These are phyloP conservation scores for Vimba vimba DNA, from an alignment of 2,113 vertebrate species.

Conservation along the genomic window DNA sequence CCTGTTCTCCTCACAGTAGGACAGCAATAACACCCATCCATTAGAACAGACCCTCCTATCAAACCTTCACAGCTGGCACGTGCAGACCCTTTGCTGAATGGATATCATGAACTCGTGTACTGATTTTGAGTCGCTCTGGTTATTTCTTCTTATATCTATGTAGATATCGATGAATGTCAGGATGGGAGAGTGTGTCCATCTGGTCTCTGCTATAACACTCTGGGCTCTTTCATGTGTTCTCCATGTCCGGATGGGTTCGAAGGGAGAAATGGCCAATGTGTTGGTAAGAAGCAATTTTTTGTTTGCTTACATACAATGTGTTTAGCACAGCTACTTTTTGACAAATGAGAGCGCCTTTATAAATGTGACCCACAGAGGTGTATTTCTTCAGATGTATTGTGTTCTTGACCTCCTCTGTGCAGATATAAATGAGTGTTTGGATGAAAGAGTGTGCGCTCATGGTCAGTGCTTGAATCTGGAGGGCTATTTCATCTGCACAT, in stretches of 20 bases:
- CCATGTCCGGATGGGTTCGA: slow-evolving; percentile 86
- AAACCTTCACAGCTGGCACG: background rate
- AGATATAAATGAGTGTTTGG: slow-evolving; percentile 80
- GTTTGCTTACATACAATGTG: background rate
- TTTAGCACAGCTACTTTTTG: slow-evolving; percentile 22
- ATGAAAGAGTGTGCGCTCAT: slow-evolving; percentile 70
- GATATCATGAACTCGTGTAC: background rate
- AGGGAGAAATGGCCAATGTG: slow-evolving; percentile 86
- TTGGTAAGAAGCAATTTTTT: slow-evolving; percentile 77
- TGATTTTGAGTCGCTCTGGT: background rate
- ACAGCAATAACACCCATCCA: slow-evolving; percentile 33
- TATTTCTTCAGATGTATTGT: background rate
- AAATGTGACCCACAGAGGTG: background rate
- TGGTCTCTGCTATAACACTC: slow-evolving; percentile 86
- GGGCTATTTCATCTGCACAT: slow-evolving; percentile 76
- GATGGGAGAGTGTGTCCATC: slow-evolving; percentile 80
- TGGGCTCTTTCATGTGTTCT: slow-evolving; percentile 86
- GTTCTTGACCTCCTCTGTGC: slow-evolving; percentile 43
- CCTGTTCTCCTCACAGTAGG: slow-evolving; percentile 33
- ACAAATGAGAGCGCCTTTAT: background rate
- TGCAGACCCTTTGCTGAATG: background rate
- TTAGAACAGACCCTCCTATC: slow-evolving; percentile 16
- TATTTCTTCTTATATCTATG: slow-evolving; percentile 42
- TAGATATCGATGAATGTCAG: slow-evolving; percentile 91
- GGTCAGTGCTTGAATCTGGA: slow-evolving; percentile 78